These are phyloP conservation scores for Hippocampus abdominalis DNA, from an alignment of 2,113 vertebrate genomes.

Conservation along the genomic window DNA sequence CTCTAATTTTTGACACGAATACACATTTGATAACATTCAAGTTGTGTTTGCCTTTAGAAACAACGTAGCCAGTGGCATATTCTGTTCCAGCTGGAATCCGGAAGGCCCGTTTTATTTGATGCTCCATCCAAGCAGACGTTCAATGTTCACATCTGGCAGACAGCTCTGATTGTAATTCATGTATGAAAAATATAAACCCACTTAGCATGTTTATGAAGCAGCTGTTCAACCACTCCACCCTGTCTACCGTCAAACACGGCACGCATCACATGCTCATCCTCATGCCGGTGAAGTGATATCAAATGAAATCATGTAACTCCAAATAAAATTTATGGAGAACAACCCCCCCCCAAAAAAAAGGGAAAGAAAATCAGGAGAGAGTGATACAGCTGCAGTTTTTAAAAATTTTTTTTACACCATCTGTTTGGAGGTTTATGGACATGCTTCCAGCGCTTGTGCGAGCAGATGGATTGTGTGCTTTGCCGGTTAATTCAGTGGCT, in stretches of 20 bases:
- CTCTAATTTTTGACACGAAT: background rate
- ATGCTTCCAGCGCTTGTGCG: background rate
- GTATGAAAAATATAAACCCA: background rate
- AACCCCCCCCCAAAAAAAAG: background rate
- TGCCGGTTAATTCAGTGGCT: background rate
- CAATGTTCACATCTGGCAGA: background rate
- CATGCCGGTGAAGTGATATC: background rate
- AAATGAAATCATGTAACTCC: background rate
- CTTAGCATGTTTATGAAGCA: conserved; percentile 3
- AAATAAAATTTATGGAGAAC: background rate
- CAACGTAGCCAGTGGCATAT: background rate
- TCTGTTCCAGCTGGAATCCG: background rate
- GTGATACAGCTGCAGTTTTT: background rate
- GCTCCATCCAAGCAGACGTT: background rate
- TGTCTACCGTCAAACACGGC: background rate
- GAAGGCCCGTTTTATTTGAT: background rate
- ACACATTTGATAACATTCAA: background rate
- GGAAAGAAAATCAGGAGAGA: background rate
- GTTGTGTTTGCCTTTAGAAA: background rate
- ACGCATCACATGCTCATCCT: background rate
- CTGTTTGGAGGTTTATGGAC: background rate
- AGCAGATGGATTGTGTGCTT: conserved; percentile 1
- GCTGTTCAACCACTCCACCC: background rate
- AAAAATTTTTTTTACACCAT: background rate
- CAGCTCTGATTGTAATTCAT: background rate